phyloP scores from a whole-genome alignment of 2,888 invertebrate genomes.

The Apodemia hepburni region DNA sequence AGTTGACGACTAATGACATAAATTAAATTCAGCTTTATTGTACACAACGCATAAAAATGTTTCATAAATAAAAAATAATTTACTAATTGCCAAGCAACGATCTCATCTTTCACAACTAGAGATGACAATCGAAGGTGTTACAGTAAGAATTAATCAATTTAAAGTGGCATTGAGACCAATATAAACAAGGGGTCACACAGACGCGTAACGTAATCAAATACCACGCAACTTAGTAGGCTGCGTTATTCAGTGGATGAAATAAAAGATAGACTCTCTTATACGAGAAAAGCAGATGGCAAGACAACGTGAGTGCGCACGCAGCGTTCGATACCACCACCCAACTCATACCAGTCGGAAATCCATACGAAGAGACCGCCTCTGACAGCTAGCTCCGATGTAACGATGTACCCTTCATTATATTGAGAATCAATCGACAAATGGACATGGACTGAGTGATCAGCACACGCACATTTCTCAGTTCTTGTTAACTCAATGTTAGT shows the following conservation, averaged over 20 bases:
- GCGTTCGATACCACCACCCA: constrained; percentile 45
- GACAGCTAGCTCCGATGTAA: constrained; percentile 63
- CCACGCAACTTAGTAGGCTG: constrained; percentile 64
- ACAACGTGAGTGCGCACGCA: constrained; percentile 55
- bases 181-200: constrained; percentile 73
- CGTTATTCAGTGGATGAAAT: constrained; percentile 40
- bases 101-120: constrained; percentile 24
- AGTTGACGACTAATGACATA: no score
- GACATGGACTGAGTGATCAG: constrained; percentile 43
- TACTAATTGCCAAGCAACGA: no score
- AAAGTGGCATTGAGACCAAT: constrained; percentile 71
- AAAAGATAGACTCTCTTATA: constrained; percentile 34
- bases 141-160: constrained; percentile 72
- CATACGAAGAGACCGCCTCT: constrained; percentile 58
- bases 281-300: constrained; percentile 52
- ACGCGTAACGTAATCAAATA: constrained; percentile 65
- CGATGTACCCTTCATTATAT: constrained; percentile 76
- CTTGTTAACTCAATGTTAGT: no score
- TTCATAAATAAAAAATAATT: no score
- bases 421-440: constrained; percentile 78
- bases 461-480: constrained; percentile 31
- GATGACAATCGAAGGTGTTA: constrained; percentile 57
- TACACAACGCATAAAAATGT: no score
- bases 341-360: constrained; percentile 49
- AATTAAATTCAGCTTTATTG: no score